Conservation (phyloP, 1,140 invertebrate genomes). For the Goniozus legneri region DNA sequence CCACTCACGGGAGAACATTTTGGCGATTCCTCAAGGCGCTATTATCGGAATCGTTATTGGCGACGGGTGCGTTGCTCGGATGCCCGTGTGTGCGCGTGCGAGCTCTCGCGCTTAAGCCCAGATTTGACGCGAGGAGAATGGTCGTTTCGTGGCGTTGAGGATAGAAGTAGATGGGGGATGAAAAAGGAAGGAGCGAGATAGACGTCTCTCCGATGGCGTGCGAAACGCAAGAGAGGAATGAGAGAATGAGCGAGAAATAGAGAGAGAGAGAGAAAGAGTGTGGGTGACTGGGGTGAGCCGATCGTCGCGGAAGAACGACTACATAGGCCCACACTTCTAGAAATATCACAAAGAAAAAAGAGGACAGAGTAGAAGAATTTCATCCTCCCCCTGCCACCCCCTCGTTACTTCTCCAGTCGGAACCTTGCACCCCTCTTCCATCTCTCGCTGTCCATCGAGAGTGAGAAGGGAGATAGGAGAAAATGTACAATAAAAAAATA, state of each 20-base stretch:
- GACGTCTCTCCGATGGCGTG: background rate
- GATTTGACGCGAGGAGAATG: constrained; percentile 49
- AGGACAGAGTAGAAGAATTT: background rate
- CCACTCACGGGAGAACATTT: no score
- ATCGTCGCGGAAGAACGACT: constrained; percentile 3
- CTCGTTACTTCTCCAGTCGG: no score
- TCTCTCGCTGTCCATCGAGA: background rate
- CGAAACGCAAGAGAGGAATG: constrained; percentile 9
- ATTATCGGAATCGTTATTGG: constrained; percentile 25
- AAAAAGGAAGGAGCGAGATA: constrained; percentile 5
- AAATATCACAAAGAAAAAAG: background rate
- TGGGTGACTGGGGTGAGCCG: constrained; percentile 12
- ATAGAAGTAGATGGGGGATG: constrained; percentile 16
- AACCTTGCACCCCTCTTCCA: no score
- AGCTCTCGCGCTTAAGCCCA: constrained; percentile 34
- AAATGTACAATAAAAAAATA: background rate
- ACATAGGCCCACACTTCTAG: background rate
- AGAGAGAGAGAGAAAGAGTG: constrained; percentile 3
- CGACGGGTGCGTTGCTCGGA: no score
- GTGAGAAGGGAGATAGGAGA: background rate
- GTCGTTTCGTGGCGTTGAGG: constrained; percentile 30
- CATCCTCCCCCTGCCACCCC: no score
- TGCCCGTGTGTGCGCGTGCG: no score
- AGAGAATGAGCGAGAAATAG: constrained; percentile 5
- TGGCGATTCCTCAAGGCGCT: constrained; percentile 30